Evolutionary conservation across 2,888 invertebrate species (phyloP).

Genomic region (Trachelus tabidus): DNA sequence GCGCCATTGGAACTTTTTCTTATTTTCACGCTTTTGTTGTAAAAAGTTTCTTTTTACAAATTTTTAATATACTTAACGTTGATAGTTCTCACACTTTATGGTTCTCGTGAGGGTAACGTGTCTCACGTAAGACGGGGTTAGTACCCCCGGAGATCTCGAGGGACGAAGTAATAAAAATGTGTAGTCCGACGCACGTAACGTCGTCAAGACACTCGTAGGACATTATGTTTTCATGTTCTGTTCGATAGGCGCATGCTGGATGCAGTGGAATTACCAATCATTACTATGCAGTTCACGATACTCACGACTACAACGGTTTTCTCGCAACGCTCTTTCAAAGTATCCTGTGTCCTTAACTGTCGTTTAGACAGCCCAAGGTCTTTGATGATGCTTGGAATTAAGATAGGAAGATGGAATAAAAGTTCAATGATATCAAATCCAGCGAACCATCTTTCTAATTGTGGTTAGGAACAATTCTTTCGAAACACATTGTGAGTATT

Average conservation of each 20-base stretch:
- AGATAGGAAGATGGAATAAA: neutral
- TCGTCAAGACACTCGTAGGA: conserved; percentile 3
- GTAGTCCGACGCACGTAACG: conserved; percentile 5
- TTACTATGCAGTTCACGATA: conserved; percentile 36
- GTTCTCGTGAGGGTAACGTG: neutral
- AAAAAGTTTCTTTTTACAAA: neutral
- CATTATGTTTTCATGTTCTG: conserved; percentile 8
- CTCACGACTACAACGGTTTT: conserved; percentile 23
- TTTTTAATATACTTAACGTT: neutral
- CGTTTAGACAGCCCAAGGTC: neutral
- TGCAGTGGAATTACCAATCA: conserved; percentile 29
- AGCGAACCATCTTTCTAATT: neutral
- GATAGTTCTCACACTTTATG: neutral
- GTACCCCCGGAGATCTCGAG: neutral
- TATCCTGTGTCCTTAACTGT: conserved; percentile 25
- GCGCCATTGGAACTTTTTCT: too few relatives aligned
- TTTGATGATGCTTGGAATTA: neutral
- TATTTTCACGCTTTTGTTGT: neutral
- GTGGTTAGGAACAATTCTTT: neutral
- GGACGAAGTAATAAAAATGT: neutral
- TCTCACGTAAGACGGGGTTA: neutral
- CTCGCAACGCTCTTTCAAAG: conserved; percentile 17
- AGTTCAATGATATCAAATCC: neutral
- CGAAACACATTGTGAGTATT: neutral
- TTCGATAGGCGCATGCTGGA: conserved; percentile 13